These are phyloP conservation scores for Phoxinus dragarum DNA, from an alignment of 2,797 vertebrate species.

Conservation along the genomic window DNA sequence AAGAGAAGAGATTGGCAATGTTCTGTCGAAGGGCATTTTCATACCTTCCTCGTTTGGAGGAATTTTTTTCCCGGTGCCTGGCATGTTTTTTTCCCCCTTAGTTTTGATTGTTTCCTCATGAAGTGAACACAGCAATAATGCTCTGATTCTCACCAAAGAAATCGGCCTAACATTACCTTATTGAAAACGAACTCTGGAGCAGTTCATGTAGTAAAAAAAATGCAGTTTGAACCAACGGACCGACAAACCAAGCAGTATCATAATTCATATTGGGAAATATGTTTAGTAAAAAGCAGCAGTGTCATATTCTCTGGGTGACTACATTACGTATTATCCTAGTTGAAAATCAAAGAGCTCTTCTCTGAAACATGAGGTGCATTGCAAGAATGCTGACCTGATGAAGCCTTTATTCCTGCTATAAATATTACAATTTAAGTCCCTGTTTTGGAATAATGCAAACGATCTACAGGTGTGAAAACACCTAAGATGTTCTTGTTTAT, in stretches of 20 bases:
- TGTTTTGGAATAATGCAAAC: background rate
- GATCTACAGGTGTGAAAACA: background rate
- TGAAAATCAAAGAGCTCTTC: background rate
- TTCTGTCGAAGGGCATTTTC: background rate
- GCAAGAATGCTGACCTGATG: background rate
- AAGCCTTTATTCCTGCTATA: background rate
- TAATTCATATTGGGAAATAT: background rate
- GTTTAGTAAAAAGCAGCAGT: background rate
- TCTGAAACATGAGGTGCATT: background rate
- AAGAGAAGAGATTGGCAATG: background rate
- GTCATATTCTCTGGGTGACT: background rate
- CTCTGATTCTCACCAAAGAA: background rate
- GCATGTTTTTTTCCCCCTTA: background rate
- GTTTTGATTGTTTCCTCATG: background rate
- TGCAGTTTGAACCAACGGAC: background rate
- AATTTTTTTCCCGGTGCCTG: background rate
- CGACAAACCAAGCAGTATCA: background rate
- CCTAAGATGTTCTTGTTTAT: background rate
- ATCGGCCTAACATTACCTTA: background rate
- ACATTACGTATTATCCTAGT: background rate
- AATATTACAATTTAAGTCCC: background rate
- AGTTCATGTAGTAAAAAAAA: background rate
- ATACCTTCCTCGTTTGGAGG: background rate
- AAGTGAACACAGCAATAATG: background rate
- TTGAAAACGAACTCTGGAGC: background rate